Evolutionary conservation across 37 sponge, comb jelly and placozoan species (phyloP).

Genomic region (Beroe forskalii): DNA sequence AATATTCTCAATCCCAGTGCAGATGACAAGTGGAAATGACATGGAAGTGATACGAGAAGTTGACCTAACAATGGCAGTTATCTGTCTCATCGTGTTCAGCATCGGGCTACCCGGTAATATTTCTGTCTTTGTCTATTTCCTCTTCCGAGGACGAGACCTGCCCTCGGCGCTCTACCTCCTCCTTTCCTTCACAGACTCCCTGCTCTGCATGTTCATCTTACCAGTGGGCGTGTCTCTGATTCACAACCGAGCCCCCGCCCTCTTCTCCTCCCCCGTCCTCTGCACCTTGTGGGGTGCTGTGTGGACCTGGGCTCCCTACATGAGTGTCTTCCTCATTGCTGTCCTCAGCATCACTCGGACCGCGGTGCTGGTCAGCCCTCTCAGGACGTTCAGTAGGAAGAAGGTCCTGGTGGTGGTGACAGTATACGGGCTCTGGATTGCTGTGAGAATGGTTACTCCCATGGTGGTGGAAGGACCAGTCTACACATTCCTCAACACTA

Average conservation of each 20-base stretch:
- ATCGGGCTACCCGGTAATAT: conserved; percentile 35
- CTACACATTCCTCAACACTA: background rate
- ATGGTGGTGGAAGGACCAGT: conserved; percentile 19
- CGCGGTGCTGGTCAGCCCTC: background rate
- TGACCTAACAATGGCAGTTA: background rate
- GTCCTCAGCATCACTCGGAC: conserved; percentile 24
- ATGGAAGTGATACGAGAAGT: background rate
- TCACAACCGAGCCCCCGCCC: background rate
- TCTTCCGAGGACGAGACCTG: background rate
- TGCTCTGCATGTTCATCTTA: conserved; percentile 23
- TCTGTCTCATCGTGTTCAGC: background rate
- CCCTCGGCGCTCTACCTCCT: conserved; percentile 23
- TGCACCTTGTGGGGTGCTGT: conserved; percentile 45
- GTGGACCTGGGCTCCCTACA: conserved; percentile 49
- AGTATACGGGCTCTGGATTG: conserved; percentile 21
- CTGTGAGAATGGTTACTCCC: conserved; percentile 39
- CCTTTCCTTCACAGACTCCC: conserved; percentile 43
- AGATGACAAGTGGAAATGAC: too few species aligned
- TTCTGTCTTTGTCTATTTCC: background rate
- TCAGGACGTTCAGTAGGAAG: background rate
- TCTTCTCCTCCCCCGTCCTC: background rate
- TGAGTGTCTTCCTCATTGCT: conserved; percentile 27
- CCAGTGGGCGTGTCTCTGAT: conserved; percentile 3
- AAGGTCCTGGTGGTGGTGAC: background rate
- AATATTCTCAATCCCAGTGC: too few species aligned